Evolutionary conservation across 2,113 vertebrate species (phyloP).

Genomic region (Capra hircus): DNA sequence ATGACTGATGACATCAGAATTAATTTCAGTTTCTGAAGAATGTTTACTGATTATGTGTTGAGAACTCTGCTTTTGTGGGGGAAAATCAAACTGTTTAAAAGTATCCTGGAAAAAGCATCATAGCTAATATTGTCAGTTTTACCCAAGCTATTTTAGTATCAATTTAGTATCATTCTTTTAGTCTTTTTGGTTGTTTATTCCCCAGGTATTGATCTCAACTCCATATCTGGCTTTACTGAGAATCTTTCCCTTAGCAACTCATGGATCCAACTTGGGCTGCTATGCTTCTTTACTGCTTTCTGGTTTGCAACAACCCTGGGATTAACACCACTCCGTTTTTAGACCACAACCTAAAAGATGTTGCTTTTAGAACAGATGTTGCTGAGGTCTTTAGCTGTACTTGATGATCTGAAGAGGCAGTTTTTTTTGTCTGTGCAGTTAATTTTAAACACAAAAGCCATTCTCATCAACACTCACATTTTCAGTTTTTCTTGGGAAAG

Average conservation of each 20-base stretch:
- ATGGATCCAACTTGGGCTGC: too few species aligned
- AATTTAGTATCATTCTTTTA: background rate
- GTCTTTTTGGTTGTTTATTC: background rate
- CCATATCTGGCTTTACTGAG: background rate
- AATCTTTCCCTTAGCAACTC: background rate
- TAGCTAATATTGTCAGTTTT: background rate
- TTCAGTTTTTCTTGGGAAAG: background rate
- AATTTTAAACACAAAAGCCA: background rate
- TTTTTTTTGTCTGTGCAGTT: background rate
- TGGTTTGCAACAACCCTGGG: background rate
- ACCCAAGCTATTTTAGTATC: background rate
- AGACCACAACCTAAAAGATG: background rate
- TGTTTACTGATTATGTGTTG: background rate
- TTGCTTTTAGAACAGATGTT: background rate
- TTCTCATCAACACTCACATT: background rate
- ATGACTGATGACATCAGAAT: background rate
- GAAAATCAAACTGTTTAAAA: background rate
- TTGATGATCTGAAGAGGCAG: background rate
- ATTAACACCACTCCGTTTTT: background rate
- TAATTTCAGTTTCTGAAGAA: background rate
- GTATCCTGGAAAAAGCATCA: background rate
- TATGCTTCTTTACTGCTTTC: background rate
- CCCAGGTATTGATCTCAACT: background rate
- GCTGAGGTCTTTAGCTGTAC: background rate
- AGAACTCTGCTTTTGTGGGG: background rate